Conservation (phyloP, 2,113 vertebrate species). For the Ptilonorhynchus violaceus region DNA sequence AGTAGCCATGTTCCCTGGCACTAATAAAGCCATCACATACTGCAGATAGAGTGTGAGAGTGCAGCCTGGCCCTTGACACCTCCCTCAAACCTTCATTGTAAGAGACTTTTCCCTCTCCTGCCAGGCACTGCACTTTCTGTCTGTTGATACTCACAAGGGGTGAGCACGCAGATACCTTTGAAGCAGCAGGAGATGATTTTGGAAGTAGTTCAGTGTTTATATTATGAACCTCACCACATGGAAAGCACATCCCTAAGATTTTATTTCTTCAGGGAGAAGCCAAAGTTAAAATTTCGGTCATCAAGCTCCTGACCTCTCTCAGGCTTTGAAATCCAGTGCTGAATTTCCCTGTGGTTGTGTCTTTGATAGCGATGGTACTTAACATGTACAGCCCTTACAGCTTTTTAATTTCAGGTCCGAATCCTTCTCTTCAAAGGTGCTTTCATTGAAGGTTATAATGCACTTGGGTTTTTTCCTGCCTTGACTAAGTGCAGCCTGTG, state of each 20-base stretch:
- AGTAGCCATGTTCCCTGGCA: background rate
- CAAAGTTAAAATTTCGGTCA: background rate
- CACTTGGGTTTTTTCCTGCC: background rate
- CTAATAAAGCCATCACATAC: background rate
- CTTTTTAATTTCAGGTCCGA: background rate
- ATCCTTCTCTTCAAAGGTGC: background rate
- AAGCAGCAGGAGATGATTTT: background rate
- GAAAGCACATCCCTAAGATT: background rate
- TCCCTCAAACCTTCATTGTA: background rate
- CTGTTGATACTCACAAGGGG: no score
- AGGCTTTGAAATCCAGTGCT: background rate
- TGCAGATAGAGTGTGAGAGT: background rate
- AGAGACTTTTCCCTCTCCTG: background rate
- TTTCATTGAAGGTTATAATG: background rate
- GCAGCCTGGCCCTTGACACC: background rate
- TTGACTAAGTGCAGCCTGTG: background rate
- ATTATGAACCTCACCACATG: background rate
- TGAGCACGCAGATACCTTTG: background rate
- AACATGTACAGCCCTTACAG: background rate
- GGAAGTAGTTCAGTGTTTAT: background rate
- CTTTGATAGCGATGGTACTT: background rate
- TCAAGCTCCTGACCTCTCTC: background rate
- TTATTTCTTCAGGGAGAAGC: background rate
- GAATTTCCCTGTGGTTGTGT: background rate
- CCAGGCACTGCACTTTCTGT: background rate